Percentiles rank a stretch among this genome's conserved stretches.
Conservation (phyloP, 2,888 invertebrate genomes). For the Epistrophe eligans region DNA sequence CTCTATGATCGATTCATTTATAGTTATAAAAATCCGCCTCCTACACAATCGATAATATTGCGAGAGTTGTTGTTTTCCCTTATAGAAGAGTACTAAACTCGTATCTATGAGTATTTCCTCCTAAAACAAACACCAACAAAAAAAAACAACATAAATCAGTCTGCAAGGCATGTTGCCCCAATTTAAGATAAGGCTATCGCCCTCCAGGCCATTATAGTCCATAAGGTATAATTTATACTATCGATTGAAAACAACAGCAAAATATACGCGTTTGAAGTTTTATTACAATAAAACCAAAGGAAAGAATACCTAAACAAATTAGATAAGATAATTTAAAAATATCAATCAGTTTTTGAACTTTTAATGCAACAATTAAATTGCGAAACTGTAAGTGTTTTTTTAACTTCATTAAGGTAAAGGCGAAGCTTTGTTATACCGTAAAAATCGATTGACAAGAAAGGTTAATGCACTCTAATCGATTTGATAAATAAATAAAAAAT, state of each 20-base stretch:
- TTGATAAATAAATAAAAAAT: not conserved
- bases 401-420: not conserved
- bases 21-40: constrained; percentile 29
- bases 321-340: constrained; percentile 52
- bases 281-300: constrained; percentile 9
- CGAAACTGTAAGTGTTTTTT: constrained; percentile 35
- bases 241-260: constrained; percentile 14
- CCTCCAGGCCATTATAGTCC: not conserved
- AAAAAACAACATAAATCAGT: constrained; percentile 41
- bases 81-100: not conserved
- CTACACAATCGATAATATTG: constrained; percentile 34
- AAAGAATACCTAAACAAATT: constrained; percentile 6
- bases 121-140: not conserved
- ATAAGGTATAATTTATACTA: not conserved
- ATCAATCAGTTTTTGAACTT: constrained; percentile 30
- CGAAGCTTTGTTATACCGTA: not conserved
- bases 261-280: constrained; percentile 7
- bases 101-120: constrained; percentile 7
- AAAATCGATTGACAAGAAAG: not conserved
- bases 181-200: constrained; percentile 36
- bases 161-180: constrained; percentile 6
- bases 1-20: constrained; percentile 26
- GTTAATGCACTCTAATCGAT: constrained; percentile 4
- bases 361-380: constrained; percentile 28
- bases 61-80: not conserved